Evolutionary conservation across 2,113 vertebrate species (phyloP).

Genomic region (Festucalex cinctus): DNA sequence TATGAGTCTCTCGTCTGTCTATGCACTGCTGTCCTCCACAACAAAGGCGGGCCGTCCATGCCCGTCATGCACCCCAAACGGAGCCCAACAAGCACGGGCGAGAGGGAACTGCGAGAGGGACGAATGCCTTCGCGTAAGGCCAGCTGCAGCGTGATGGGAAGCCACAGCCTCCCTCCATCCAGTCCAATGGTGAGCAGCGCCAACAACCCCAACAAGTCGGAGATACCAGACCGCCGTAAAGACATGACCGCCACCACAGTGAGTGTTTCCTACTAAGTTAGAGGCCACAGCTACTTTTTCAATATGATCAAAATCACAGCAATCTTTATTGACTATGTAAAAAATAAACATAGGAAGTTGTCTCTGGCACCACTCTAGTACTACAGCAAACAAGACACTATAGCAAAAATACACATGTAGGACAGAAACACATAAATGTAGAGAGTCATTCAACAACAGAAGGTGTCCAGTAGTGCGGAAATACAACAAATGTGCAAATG

Average conservation of each 20-base stretch:
- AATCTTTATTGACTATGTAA: neutral
- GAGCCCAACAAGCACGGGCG: slow-evolving; percentile 85
- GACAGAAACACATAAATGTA: no score
- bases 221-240: slow-evolving; percentile 90
- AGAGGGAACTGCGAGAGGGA: slow-evolving; percentile 84
- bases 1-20: slow-evolving; percentile 56
- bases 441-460: no score
- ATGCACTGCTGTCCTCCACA: slow-evolving; percentile 60
- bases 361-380: no score
- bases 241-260: slow-evolving; percentile 84
- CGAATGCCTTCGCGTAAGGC: slow-evolving; percentile 82
- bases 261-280: slow-evolving; percentile 28
- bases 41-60: slow-evolving; percentile 84
- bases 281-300: neutral
- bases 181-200: slow-evolving; percentile 95
- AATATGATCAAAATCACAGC: neutral
- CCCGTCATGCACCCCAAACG: slow-evolving; percentile 86
- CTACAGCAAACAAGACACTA: no score
- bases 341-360: no score
- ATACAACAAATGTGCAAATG: no score
- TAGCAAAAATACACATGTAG: no score
- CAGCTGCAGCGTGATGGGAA: slow-evolving; percentile 81
- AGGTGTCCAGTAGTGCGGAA: no score
- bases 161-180: slow-evolving; percentile 83
- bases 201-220: slow-evolving; percentile 92